Conservation (phyloP, 2,113 vertebrate species). For the Hucho hucho region DNA sequence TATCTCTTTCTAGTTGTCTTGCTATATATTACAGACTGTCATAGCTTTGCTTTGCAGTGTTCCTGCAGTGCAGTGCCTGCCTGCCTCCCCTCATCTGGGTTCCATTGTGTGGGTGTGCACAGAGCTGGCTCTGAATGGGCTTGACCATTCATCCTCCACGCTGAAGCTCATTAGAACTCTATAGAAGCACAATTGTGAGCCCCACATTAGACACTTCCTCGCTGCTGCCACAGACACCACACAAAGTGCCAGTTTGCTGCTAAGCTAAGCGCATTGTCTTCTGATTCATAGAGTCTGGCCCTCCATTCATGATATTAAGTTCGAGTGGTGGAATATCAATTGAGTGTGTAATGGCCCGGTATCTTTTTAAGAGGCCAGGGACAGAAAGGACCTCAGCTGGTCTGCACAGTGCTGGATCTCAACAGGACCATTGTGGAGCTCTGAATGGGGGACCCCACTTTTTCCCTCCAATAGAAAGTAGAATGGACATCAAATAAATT, state of each 20-base stretch:
- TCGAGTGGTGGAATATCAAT: slow-evolving; percentile 76
- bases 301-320: slow-evolving; percentile 80
- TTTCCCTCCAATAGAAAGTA: slow-evolving; percentile 65
- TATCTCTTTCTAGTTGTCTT: slow-evolving; percentile 49
- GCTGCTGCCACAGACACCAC: slow-evolving; percentile 82
- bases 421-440: slow-evolving; percentile 63
- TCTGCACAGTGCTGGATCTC: slow-evolving; percentile 68
- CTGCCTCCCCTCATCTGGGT: slow-evolving; percentile 87
- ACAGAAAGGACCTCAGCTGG: slow-evolving; percentile 65
- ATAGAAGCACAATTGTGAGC: slow-evolving; percentile 92
- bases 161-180: slow-evolving; percentile 97
- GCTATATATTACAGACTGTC: slow-evolving; percentile 61
- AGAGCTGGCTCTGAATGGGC: slow-evolving; percentile 91
- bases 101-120: slow-evolving; percentile 85
- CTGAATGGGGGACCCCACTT: slow-evolving; percentile 65
- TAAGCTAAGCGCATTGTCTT: slow-evolving; percentile 82
- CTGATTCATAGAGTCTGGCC: slow-evolving; percentile 77
- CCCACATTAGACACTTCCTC: slow-evolving; percentile 89
- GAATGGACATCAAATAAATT: slow-evolving; percentile 74
- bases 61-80: slow-evolving; percentile 71
- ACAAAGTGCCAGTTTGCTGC: slow-evolving; percentile 92
- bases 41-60: slow-evolving; percentile 78
- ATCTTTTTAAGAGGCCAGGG: slow-evolving; percentile 71
- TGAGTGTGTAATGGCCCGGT: slow-evolving; percentile 70
- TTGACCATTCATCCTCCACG: slow-evolving; percentile 87